Conservation (phyloP, 2,113 vertebrate genomes). For the Rousettus leschenaultii region DNA sequence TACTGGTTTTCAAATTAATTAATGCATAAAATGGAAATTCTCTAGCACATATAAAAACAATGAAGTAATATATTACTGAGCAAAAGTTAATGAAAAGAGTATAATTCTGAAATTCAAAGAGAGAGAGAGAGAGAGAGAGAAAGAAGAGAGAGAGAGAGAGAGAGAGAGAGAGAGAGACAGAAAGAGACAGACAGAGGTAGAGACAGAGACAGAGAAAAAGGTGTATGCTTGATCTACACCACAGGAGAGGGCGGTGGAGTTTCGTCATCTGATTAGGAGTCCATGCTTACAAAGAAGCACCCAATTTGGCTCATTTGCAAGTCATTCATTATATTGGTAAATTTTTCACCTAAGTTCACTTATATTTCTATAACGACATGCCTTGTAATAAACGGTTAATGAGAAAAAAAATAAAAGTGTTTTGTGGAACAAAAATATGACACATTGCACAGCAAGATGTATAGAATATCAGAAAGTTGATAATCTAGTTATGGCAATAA, state of each 20-base stretch:
- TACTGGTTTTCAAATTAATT: background rate
- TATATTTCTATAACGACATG: too few species aligned
- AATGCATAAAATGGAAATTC: background rate
- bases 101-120: too few species aligned
- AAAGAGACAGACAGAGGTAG: too few species aligned
- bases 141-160: too few species aligned
- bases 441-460: background rate
- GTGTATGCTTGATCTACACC: too few species aligned
- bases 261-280: background rate
- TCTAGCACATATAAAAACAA: background rate
- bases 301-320: background rate
- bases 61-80: background rate
- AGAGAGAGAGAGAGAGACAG: too few species aligned
- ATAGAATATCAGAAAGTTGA: too few species aligned
- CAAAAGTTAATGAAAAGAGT: background rate
- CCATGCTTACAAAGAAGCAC: background rate
- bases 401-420: background rate
- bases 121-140: too few species aligned
- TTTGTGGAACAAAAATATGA: background rate
- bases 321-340: background rate
- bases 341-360: too few species aligned
- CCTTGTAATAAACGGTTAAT: too few species aligned
- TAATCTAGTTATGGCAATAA: too few species aligned
- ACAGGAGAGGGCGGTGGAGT: fast-evolving
- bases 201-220: too few species aligned